These are phyloP conservation scores for Drosophila erecta DNA, from an alignment of 1,140 invertebrate genomes.

Conservation along the genomic window DNA sequence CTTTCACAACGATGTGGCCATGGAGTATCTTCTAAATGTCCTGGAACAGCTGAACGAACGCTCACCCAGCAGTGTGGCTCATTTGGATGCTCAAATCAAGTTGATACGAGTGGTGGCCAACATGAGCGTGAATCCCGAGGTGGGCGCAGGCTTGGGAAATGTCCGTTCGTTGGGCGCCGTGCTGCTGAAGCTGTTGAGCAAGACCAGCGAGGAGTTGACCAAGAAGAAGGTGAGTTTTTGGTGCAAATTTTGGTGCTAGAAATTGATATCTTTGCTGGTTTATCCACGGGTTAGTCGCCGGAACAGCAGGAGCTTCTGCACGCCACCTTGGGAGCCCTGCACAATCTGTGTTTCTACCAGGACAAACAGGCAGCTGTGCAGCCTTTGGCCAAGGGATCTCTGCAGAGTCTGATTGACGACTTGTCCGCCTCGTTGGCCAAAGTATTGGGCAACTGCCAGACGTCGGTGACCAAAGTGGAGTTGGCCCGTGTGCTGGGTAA, in stretches of 20 bases:
- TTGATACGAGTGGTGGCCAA: conserved; percentile 90
- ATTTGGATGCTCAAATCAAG: conserved; percentile 85
- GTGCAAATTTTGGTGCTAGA: neutral
- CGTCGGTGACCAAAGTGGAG: conserved; percentile 69
- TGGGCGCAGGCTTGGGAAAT: conserved; percentile 86
- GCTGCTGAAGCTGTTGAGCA: conserved; percentile 58
- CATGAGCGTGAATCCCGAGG: conserved; percentile 89
- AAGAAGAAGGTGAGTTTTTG: conserved; percentile 23
- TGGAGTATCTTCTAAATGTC: conserved; percentile 81
- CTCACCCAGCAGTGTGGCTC: conserved; percentile 54
- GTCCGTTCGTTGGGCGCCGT: conserved; percentile 75
- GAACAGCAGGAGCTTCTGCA: conserved; percentile 78
- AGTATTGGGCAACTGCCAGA: conserved; percentile 50
- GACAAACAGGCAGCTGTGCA: conserved; percentile 49
- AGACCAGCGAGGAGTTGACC: conserved; percentile 21
- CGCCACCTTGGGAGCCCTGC: conserved; percentile 80
- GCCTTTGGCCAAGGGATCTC: conserved; percentile 51
- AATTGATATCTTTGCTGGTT: neutral
- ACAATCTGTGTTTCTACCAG: conserved; percentile 84
- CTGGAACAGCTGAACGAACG: conserved; percentile 66
- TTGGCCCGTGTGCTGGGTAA: conserved; percentile 84
- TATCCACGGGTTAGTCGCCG: conserved; percentile 13
- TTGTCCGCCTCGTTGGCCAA: conserved; percentile 56
- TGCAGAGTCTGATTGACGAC: conserved; percentile 71
- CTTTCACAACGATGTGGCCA: conserved; percentile 84